Evolutionary conservation across 2,113 vertebrate genomes (phyloP).

Genomic region (Pitta sordida): DNA sequence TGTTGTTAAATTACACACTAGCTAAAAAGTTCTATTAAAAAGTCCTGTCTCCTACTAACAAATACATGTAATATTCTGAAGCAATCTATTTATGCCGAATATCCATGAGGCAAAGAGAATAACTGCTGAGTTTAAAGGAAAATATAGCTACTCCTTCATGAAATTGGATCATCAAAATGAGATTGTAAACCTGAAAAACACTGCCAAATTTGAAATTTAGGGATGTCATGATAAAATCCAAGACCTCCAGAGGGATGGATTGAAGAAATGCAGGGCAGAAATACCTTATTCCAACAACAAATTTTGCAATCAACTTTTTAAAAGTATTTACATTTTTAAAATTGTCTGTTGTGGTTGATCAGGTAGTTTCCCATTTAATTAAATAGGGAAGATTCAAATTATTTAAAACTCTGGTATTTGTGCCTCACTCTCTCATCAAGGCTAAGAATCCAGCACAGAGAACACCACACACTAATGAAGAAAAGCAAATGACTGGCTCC

Average conservation of each 20-base stretch:
- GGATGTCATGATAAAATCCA: not conserved
- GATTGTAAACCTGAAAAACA: fast-evolving
- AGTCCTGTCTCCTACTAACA: not conserved
- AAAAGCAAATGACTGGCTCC: not conserved
- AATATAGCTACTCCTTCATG: not conserved
- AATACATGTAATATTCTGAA: not conserved
- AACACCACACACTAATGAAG: not conserved
- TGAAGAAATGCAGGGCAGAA: not conserved
- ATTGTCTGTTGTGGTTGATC: not conserved
- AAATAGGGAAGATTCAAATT: not conserved
- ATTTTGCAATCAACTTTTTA: not conserved
- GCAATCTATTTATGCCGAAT: not conserved
- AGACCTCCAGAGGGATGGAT: not conserved
- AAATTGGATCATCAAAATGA: not conserved
- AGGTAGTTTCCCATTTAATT: not conserved
- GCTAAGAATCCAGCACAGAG: not conserved
- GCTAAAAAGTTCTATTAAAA: not conserved
- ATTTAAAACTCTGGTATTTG: not conserved
- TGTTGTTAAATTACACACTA: not conserved
- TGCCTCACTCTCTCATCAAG: not conserved
- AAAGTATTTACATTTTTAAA: not conserved
- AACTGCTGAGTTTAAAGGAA: not conserved
- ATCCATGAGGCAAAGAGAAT: not conserved
- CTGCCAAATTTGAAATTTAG: not conserved
- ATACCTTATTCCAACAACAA: not conserved